Base-by-base conservation (phyloP, 2,888 invertebrate species). In the Mylabris sibirica region DNA sequence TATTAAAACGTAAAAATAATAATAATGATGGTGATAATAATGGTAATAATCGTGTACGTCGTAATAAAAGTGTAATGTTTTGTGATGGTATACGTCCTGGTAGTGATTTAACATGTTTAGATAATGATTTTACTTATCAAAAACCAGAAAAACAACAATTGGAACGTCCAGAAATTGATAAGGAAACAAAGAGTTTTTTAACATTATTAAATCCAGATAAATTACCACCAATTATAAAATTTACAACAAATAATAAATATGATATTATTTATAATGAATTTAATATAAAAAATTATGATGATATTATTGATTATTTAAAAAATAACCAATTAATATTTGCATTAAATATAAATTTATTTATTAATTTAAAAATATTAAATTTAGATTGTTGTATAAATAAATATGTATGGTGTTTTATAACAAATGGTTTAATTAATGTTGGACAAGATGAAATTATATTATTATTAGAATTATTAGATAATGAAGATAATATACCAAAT, bases 51-150 rank as follows among this genome's bases (percentile, higher is more conserved):
- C 86, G 87, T 75, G 78, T 78, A 0, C 86, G 87, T 63, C 91
- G 88, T 78, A 90, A 88, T 75, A 93, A 90, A 86, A 92, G 90
- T 76, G 95, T 95, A 60, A 94, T 95, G 90, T 95, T 95, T 82
- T 94, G 94, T 78, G 95, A 96, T 85, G 95, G 95, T 73, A 94
- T 96, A 80, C 88, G 94, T 68, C 95, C 95, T 44, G 94, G 95
- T 72, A 94, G 94, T 80, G 95, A 95, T 86, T 86, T 95, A 78
- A 93, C 93, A 68, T 93, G 93, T 83, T 87, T 93, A 74, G 93
- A 93, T 82, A 90, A 88, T 79, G 88, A 88, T 80, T 89, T 85
- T 73, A 60, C 63, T 24, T 67, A 66, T 61, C 38, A 64, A 62
- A n/a, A 74, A 75, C 9, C 66, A 63, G 35, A 34, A 59, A 1